Base-by-base conservation (phyloP, 1,140 invertebrate genomes). In the Euglossa dilemma region DNA sequence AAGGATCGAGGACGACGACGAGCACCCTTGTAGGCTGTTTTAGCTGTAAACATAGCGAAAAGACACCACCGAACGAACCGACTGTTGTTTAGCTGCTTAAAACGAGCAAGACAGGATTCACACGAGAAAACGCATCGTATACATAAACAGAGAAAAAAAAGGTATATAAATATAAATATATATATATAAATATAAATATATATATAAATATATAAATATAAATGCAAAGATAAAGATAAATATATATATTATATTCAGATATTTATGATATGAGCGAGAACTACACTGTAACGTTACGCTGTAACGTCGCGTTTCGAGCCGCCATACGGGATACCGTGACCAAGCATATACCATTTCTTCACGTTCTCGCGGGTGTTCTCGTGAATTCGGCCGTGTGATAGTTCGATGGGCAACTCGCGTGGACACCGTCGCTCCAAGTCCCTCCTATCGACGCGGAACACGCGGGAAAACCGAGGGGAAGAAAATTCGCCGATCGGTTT, bases 161-260 rank as follows among this genome's bases (percentile, higher is more conserved):
- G 70, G 45, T 80, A 82, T 72, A 85, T 70, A 69, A 81, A 75
- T 84, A 57, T 57, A 75, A 74, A 83, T 76, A 85, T 20, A 71
- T 43, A 80, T 59, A 71, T 23, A 66, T 43, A 64, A 11, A 66
- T 45, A 80, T 66, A 77, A 43, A 79, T 74, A 81, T 43, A 76
- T 59, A 76, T 50, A 80, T 36, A 56, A 20, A 64, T 28, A 79
- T 63, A 78, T 78, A 77, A 47, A 64, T 63, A 80, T 69, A 56
- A 69, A 84, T 73, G 71, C n/a, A 85, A 63, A 67, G 63, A 77
- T 67, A 78, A 63, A 83, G 69, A 70, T 72, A 78, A 52, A 83
- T 63, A 83, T 43, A 84, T 79, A 84, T 85, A 85, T 85, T 87
- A 84, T 78, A 87, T 88, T 82, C 87, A 82, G 61, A 88, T 87